Percentiles rank a stretch among this genome's conserved stretches.
Evolutionary conservation across 2,888 invertebrate species (phyloP).

Genomic region (Sympetrum striolatum): DNA sequence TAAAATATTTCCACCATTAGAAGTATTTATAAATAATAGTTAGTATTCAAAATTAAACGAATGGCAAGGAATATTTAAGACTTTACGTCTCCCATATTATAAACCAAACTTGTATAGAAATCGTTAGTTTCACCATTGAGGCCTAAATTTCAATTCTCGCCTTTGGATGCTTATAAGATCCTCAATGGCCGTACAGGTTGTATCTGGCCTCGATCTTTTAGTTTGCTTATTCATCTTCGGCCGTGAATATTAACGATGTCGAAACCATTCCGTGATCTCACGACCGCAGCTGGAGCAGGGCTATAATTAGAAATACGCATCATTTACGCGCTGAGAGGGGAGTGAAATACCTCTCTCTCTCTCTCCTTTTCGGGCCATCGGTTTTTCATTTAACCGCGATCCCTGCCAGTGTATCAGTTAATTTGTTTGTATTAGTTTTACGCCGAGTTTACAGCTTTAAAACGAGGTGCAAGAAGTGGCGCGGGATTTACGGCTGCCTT

Average conservation of each 20-base stretch:
- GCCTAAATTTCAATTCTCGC: neutral
- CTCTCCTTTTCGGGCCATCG: neutral
- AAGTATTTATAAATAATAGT: no score
- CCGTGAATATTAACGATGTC: neutral
- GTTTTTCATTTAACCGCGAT: neutral
- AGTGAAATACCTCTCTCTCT: no score
- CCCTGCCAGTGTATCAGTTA: neutral
- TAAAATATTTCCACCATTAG: no score
- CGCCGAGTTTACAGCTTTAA: neutral
- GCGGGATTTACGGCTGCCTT: neutral
- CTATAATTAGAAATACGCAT: neutral
- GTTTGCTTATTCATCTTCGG: neutral
- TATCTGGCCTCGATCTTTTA: neutral
- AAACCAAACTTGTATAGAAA: no score
- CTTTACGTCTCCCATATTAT: no score
- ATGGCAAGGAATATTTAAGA: no score
- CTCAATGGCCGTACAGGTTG: neutral
- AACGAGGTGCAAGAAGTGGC: neutral
- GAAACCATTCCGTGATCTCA: neutral
- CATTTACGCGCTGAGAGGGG: neutral
- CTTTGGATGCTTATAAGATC: neutral
- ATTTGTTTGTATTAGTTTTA: neutral
- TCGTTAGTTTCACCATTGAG: neutral
- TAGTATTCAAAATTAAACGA: no score
- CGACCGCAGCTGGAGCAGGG: neutral